Conservation (phyloP, 2,113 vertebrate species). For the Macroglossus sobrinus region DNA sequence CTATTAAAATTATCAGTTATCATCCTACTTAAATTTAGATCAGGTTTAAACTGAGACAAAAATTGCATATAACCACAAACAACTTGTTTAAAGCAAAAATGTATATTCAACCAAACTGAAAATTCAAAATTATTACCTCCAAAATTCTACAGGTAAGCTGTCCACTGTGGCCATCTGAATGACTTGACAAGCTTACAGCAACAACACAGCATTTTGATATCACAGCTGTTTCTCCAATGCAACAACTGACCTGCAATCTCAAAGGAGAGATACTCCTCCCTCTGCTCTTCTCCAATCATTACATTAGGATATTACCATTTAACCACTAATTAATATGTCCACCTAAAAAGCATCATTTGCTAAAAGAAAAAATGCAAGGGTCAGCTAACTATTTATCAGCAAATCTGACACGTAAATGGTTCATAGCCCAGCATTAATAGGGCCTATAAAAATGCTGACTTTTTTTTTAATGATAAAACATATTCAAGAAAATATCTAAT, state of each 20-base stretch:
- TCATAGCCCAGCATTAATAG: slow-evolving; percentile 17
- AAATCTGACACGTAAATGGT: slow-evolving; percentile 14
- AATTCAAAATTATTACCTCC: slow-evolving; percentile 41
- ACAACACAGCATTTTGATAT: background rate
- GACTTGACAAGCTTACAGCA: background rate
- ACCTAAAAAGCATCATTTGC: slow-evolving; percentile 50
- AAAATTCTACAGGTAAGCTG: slow-evolving; percentile 1
- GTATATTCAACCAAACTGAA: slow-evolving; percentile 6
- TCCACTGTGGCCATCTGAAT: background rate
- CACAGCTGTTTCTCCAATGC: background rate
- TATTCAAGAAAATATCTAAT: background rate
- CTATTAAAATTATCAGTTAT: background rate
- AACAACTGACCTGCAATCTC: background rate
- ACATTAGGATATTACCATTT: slow-evolving; percentile 38
- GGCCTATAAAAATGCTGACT: slow-evolving; percentile 39
- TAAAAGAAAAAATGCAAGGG: slow-evolving; percentile 51
- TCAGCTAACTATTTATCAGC: slow-evolving; percentile 41
- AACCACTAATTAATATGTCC: slow-evolving; percentile 35
- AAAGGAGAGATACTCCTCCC: background rate
- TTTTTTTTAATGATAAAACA: slow-evolving; percentile 38
- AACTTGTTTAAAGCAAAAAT: slow-evolving; percentile 29
- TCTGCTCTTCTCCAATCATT: background rate
- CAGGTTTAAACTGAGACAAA: slow-evolving; percentile 18
- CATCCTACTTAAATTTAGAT: background rate
- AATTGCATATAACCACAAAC: background rate